Evolutionary conservation across 1,140 invertebrate genomes (phyloP), one percentile per base, ranked within the genome.

Genomic region (Cydia strobilella): DNA sequence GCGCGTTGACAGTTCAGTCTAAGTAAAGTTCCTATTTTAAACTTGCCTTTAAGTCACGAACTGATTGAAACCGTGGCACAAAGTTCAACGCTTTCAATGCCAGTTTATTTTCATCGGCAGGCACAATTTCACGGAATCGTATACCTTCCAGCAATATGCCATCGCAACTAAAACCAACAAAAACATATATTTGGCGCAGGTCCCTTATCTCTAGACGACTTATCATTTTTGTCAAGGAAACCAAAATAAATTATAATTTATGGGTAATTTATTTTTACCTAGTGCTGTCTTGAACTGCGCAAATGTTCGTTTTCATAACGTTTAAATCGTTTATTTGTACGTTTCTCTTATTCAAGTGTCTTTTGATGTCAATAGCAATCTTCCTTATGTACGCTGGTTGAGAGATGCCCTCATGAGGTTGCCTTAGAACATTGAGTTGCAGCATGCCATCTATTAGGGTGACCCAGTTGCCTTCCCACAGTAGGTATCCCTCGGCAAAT

Each of bases 401-500:
- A 5, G 79, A 81, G 1, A 85, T 73, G 0, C 66, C 75, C 2
- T 79, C 74, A 42, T 82, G 78, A 12, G 18, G 35, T 45, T 77
- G 65, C 27, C 75, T 78, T 1, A 87, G 48, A 9, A 75, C 39
- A 6, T 82, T 75, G 13, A 87, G 42, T 75, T 87, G 85, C 1
- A 87, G 42, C 54, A 87, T 75, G 12, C 80, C 82, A 69, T 87
- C 84, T 0, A 87, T 74, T 0, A 83, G 48, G 15, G 85, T 84
- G 0, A 85, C 81, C 85, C 85, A 87, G 65, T 87, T 85, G 23
- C 81, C 71, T 45, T 77, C 75, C 84, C 82, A 87, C 13, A 74
- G 25, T 31, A 87, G 48, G 31, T 80, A 65, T 13, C 81, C 85
- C 74, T 72, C 79, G 65, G 77, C 75, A 18, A 84, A 45, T 9